These are phyloP conservation scores for Thunnus albacares DNA, from an alignment of 2,797 vertebrate genomes.

Conservation along the genomic window DNA sequence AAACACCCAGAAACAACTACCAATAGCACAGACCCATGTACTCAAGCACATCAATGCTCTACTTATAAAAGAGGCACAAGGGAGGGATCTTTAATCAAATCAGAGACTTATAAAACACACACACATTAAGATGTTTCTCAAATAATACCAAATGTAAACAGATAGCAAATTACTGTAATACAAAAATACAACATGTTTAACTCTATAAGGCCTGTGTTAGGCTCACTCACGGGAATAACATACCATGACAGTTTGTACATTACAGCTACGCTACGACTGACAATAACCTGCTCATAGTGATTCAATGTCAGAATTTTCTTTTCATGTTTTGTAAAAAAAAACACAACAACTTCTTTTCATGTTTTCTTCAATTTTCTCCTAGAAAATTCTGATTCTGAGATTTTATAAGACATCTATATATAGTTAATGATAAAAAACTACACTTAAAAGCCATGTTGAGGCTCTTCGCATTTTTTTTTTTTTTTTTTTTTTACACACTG, in stretches of 20 bases:
- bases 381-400: conserved; percentile 77
- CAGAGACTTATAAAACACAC: conserved; percentile 85
- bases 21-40: conserved; percentile 84
- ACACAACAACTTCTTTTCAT: conserved; percentile 51
- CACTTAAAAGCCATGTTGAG: conserved; percentile 73
- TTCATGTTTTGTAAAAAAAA: conserved; percentile 63
- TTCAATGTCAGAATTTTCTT: conserved; percentile 79
- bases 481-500: conserved; percentile 61
- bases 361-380: conserved; percentile 73
- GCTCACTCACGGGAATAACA: conserved; percentile 85
- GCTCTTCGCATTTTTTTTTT: conserved; percentile 65
- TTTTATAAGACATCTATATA: conserved; percentile 81
- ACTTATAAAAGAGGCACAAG: conserved; percentile 89
- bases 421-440: conserved; percentile 72
- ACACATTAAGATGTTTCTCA: conserved; percentile 85
- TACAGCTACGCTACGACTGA: conserved; percentile 84
- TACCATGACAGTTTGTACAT: conserved; percentile 82
- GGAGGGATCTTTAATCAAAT: conserved; percentile 83
- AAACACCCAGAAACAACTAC: conserved; percentile 87
- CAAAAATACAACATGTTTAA: conserved; percentile 94
- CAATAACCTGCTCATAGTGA: conserved; percentile 80
- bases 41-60: conserved; percentile 88
- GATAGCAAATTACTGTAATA: conserved; percentile 91
- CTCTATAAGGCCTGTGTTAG: conserved; percentile 87
- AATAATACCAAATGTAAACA: conserved; percentile 89